Evolutionary conservation across 1,140 invertebrate genomes (phyloP).

Genomic region (Drosophila nebulosa): DNA sequence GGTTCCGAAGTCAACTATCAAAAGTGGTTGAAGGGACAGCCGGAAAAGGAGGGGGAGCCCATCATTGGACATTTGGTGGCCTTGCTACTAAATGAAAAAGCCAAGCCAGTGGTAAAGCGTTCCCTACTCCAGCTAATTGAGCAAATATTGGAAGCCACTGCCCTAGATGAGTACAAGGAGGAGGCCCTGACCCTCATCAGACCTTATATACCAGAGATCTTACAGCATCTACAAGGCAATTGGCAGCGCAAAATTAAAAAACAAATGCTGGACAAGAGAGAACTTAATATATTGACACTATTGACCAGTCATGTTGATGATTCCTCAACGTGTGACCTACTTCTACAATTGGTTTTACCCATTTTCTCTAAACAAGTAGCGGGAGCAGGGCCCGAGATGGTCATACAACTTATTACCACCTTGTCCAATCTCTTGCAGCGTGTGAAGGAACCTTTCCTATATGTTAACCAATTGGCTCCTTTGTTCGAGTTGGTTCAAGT

Average conservation of each 20-base stretch:
- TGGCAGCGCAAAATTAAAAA: slow-evolving; percentile 78
- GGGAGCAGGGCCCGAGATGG: slow-evolving; percentile 82
- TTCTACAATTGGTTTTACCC: slow-evolving; percentile 88
- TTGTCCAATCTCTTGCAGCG: slow-evolving; percentile 88
- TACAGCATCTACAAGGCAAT: slow-evolving; percentile 87
- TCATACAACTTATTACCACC: slow-evolving; percentile 86
- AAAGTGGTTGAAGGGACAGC: slow-evolving; percentile 32
- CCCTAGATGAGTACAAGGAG: slow-evolving; percentile 43
- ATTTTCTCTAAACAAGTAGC: slow-evolving; percentile 85
- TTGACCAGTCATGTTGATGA: slow-evolving; percentile 88
- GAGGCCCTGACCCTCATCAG: slow-evolving; percentile 66
- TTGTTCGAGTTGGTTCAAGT: slow-evolving; percentile 85
- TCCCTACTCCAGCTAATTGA: slow-evolving; percentile 90
- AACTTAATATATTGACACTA: slow-evolving; percentile 90
- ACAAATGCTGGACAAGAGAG: slow-evolving; percentile 84
- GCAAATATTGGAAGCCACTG: slow-evolving; percentile 86
- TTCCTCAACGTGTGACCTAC: slow-evolving; percentile 84
- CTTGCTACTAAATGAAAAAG: slow-evolving; percentile 86
- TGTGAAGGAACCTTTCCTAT: slow-evolving; percentile 84
- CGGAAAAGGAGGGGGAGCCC: slow-evolving; percentile 48
- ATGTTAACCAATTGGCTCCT: slow-evolving; percentile 86
- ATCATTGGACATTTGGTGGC: slow-evolving; percentile 83
- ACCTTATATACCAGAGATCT: slow-evolving; percentile 87
- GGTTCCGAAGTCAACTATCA: slow-evolving; percentile 77
- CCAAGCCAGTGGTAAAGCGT: slow-evolving; percentile 85